Base-by-base conservation (phyloP, 2,113 vertebrate genomes). In the Chlamydotis undulata region DNA sequence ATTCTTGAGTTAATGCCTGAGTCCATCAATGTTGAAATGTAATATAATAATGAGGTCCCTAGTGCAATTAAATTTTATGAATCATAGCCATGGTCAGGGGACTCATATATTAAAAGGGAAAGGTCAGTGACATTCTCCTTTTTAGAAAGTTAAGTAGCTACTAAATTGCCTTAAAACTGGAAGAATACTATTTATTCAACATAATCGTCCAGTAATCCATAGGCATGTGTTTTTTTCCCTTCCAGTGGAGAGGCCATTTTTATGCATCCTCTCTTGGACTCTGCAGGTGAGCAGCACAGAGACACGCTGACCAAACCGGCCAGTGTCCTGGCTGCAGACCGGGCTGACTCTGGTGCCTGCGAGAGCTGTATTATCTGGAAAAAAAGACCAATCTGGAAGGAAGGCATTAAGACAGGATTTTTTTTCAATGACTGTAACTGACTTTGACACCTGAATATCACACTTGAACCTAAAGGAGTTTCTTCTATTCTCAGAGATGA, bases 21-120 rank as follows among this genome's bases (percentile, higher is more conserved):
- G 41, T 49, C 37, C 12, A 89, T 33, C n/a, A n/a, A 4, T 35
- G n/a, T 25, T 82, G 63, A 80, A 94, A 83, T 63, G 39, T 91
- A 83, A 80, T 86, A 43, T 28, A 83, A 83, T 95, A 90, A 96
- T 83, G 60, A 96, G 68, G 31, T 94, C 88, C 55, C 76, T n/a
- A 12, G 47, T 41, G 79, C 52, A 68, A 85, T 78, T 81, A 88
- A 35, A 88, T 81, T 92, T 93, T 60, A 88, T 80, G 67, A 88
- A 88, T 55, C 37, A 75, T 55, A 88, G 80, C 39, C 25, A 25
- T 56, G 19, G 52, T 91, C 92, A 74, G 31, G 47, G 49, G 59
- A 11, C 60, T 89, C 39, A 78, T 75, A 59, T 41, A 81, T 81
- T 56, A 78, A 89, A 94, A 94, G 28, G 11, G 29, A 96, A 96